These are phyloP conservation scores for Drosophila nikananu DNA, from an alignment of 1,140 invertebrate species.

Conservation along the genomic window DNA sequence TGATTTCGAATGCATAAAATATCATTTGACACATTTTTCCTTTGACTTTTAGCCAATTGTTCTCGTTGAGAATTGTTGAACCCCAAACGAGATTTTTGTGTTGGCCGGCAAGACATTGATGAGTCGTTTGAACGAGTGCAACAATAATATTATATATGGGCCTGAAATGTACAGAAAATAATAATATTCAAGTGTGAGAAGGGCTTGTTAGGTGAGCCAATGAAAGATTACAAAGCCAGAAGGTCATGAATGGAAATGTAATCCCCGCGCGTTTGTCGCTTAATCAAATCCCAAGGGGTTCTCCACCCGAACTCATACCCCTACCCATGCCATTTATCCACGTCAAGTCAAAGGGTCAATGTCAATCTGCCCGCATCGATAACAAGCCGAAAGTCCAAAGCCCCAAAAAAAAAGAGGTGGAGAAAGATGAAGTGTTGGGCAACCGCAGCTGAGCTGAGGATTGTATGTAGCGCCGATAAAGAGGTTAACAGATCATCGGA, in stretches of 20 bases:
- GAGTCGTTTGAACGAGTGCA: not conserved
- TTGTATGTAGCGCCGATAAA: constrained; percentile 23
- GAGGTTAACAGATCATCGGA: constrained; percentile 33
- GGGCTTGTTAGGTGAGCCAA: constrained; percentile 6
- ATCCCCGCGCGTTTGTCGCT: constrained; percentile 9
- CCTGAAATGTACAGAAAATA: not conserved
- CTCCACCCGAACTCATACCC: not conserved
- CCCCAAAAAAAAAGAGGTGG: constrained; percentile 12
- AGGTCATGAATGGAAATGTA: constrained; percentile 28
- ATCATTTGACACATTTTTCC: constrained; percentile 58
- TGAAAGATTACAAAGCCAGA: constrained; percentile 8
- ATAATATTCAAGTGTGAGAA: not conserved
- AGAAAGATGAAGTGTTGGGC: constrained; percentile 34
- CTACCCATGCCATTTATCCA: constrained; percentile 40
- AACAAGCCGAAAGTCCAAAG: constrained; percentile 10
- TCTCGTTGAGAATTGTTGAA: constrained; percentile 49
- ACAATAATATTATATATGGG: constrained; percentile 1
- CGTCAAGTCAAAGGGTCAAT: constrained; percentile 62
- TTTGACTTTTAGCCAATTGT: constrained; percentile 33
- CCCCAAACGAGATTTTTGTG: constrained; percentile 26
- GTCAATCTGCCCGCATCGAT: constrained; percentile 45
- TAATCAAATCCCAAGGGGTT: constrained; percentile 25
- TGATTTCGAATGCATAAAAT: constrained; percentile 40
- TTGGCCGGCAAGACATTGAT: constrained; percentile 13
- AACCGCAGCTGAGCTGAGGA: constrained; percentile 21